phyloP scores from a whole-genome alignment of 2,113 vertebrate species.

The Pomatostomus ruficeps region DNA sequence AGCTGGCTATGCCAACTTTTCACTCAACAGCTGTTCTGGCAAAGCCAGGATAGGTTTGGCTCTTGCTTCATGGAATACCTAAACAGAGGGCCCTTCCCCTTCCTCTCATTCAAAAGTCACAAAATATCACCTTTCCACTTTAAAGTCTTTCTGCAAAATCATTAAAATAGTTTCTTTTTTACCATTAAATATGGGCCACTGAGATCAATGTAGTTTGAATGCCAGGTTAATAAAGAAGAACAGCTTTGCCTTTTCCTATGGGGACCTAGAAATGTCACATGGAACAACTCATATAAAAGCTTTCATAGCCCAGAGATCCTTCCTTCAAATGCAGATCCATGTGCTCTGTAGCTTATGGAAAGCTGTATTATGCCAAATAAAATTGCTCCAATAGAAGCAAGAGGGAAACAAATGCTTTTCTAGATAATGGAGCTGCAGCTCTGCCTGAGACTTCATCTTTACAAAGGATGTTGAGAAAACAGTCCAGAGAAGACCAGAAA shows the following conservation, averaged over 20 bases:
- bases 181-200: background rate
- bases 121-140: constrained; percentile 20
- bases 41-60: background rate
- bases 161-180: background rate
- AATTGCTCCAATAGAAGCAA: background rate
- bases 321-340: background rate
- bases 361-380: background rate
- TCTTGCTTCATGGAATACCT: background rate
- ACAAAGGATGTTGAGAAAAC: background rate
- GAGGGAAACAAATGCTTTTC: background rate
- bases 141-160: background rate
- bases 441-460: background rate
- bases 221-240: constrained; percentile 30
- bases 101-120: background rate
- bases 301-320: background rate
- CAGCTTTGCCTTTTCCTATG: background rate
- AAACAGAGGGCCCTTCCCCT: background rate
- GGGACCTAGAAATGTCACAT: background rate
- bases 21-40: background rate
- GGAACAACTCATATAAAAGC: background rate
- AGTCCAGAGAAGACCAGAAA: background rate
- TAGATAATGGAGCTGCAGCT: background rate
- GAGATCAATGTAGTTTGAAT: background rate
- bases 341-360: background rate
- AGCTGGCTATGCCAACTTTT: background rate